Evolutionary conservation across 2,888 invertebrate genomes (phyloP).

Genomic region (Digitonthophagus gazella): DNA sequence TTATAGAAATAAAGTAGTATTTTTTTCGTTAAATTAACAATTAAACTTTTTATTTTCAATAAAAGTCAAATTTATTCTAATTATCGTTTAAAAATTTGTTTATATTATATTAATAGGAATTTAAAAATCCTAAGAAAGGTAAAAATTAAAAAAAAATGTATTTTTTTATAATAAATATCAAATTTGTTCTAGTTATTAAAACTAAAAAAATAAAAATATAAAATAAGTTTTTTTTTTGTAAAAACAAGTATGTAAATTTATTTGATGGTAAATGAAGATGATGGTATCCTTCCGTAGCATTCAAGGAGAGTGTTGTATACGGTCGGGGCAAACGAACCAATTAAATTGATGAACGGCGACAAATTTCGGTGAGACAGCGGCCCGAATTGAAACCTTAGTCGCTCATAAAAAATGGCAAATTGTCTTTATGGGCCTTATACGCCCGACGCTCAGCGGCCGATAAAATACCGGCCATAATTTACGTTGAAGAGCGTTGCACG

Average conservation of each 20-base stretch:
- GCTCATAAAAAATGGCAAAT: slow-evolving; percentile 25
- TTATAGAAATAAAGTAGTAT: no score
- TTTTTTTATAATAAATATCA: no score
- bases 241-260: neutral
- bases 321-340: slow-evolving; percentile 13
- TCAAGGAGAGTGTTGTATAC: slow-evolving; percentile 3
- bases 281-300: neutral
- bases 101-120: no score
- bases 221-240: neutral
- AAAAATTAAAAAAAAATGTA: no score
- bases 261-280: neutral
- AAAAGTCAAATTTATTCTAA: no score
- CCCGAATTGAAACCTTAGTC: slow-evolving; percentile 23
- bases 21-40: no score
- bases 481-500: neutral
- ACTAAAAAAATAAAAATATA: neutral
- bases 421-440: slow-evolving; percentile 19
- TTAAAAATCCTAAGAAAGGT: no score
- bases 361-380: slow-evolving; percentile 8
- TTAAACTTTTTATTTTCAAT: no score
- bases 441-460: slow-evolving; percentile 19
- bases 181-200: neutral
- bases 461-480: slow-evolving; percentile 27
- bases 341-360: slow-evolving; percentile 17
- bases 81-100: no score